Base-by-base conservation (phyloP, 2,888 invertebrate species). In the Rhingia campestris region DNA sequence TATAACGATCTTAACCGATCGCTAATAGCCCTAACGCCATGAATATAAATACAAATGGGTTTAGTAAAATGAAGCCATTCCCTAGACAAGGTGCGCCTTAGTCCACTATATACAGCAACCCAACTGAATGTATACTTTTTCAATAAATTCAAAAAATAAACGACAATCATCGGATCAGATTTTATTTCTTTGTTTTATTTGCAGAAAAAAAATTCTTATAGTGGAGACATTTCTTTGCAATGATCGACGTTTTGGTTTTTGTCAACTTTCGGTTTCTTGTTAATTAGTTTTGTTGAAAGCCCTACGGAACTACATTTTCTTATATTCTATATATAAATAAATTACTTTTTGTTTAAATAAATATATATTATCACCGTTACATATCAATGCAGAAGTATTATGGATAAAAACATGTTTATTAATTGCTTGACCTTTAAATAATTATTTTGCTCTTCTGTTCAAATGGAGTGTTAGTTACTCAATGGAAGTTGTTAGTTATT, bases 311-410 rank as follows among this genome's bases (percentile, higher is more conserved):
- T 72, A 76, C 49, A 32, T 66, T 73, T 39, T 45, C 59, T 30
- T 43, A 12, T 35, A 53, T 9, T 70, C 14, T 41, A 66, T 43
- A 59, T 72, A 59, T 49, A 70, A 64, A 66, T 69, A 30, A 66
- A 22, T 22, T 1, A 39, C 49, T 72, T 76, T 41, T 66, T 61
- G 61, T 49, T 66, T n/a, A 76, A 76, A 72, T 61, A 76, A 77
- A 59, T 66, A 33, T 64, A 56, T 61, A 53, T 51, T 81, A 81
- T 76, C 81, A 81, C 81, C 72, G 59, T 81, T 76, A 81, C 70
- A 74, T 70, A 22, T 61, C 54, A 69, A 67, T 67, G 54, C 67
- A 80, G 45, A 66, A 70, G 61, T 70, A 72, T 70, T 37, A 37
- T 39, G 39, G 53, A 66, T 39, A 66, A 79, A 72, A 35, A 49